Base-by-base conservation (phyloP, 2,797 vertebrate species). In the Setipinna tenuifilis region DNA sequence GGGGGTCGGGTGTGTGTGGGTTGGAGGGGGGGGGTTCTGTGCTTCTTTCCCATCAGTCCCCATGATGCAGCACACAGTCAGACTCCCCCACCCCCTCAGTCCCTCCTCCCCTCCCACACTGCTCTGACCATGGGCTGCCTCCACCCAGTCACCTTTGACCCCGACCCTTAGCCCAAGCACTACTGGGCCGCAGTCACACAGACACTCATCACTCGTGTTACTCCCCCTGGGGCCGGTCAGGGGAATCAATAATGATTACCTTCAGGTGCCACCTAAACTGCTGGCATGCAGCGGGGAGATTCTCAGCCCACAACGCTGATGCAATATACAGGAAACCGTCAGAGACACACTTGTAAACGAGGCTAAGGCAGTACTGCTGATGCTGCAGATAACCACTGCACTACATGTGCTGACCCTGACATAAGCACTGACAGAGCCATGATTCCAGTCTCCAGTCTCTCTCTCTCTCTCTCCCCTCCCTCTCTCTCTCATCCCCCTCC, bases 21-120 rank as follows among this genome's bases (percentile, higher is more conserved):
- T 31, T 46, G 11, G 84, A 59, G 83, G 41, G 81, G 82, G 71
- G 71, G 57, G 81, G 88, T 87, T 88, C 88, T 88, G 88, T 31
- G 85, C 84, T 87, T 92, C 87, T 89, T 87, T 5, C 87, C 91
- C 94, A 95, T 94, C 93, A 90, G 89, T 84, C 86, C 86, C 83
- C 87, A 59, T 86, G 82, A 85, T 44, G 19, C 35, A 44, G 35
- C 71, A 86, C 58, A 12, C 87, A 92, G 87, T 89, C 86, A 88
- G 50, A 48, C 9, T 7, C 50, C 7, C 50, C 7, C 50, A 54
- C 50, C 50, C 7, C 50, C 50, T 10, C 46, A 48, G n/a, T 48
- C 46, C 46, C 10, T 31, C 50, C 19, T 41, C 23, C 48, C 23
- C 82, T 59, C 84, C 83, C 65, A 10, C 28, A 16, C 12, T 19